These are phyloP conservation scores for Odocoileus hemionus DNA, from an alignment of 2,113 vertebrate genomes.

Conservation along the genomic window DNA sequence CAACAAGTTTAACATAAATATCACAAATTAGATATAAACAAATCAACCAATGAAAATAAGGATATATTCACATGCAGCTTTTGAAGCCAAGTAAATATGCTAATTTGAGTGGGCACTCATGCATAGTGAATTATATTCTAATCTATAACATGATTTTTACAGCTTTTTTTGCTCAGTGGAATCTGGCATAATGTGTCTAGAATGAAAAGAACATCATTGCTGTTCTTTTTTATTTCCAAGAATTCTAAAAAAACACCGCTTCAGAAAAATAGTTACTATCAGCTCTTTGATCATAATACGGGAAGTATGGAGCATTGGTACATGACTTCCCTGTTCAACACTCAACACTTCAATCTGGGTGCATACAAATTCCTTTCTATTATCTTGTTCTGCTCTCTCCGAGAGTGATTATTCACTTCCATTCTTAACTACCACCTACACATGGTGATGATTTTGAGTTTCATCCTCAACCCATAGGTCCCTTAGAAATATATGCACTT, in stretches of 20 bases:
- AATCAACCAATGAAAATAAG: not conserved
- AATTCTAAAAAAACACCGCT: not conserved
- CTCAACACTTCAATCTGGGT: not conserved
- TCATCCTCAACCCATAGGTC: not conserved
- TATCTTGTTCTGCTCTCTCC: not conserved
- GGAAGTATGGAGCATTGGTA: fast-evolving
- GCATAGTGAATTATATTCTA: not conserved
- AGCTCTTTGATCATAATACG: fast-evolving
- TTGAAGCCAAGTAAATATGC: not conserved
- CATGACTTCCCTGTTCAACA: fast-evolving
- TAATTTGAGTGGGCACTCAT: not conserved
- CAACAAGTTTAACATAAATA: not conserved
- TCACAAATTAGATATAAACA: not conserved
- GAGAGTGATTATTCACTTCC: not conserved
- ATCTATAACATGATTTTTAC: not conserved
- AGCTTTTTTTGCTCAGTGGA: not conserved
- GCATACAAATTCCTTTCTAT: not conserved
- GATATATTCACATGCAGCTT: not conserved
- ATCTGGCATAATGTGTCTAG: not conserved
- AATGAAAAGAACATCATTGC: not conserved
- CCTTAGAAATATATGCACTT: not conserved
- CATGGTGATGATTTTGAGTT: not conserved
- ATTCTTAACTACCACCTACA: not conserved
- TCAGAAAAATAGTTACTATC: not conserved
- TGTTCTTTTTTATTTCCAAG: conserved; percentile 2